Percentiles rank a stretch among this genome's conserved stretches.
These are phyloP conservation scores for Ophthalmolycus amberensis DNA, from an alignment of 2,113 vertebrate genomes.

Conservation along the genomic window DNA sequence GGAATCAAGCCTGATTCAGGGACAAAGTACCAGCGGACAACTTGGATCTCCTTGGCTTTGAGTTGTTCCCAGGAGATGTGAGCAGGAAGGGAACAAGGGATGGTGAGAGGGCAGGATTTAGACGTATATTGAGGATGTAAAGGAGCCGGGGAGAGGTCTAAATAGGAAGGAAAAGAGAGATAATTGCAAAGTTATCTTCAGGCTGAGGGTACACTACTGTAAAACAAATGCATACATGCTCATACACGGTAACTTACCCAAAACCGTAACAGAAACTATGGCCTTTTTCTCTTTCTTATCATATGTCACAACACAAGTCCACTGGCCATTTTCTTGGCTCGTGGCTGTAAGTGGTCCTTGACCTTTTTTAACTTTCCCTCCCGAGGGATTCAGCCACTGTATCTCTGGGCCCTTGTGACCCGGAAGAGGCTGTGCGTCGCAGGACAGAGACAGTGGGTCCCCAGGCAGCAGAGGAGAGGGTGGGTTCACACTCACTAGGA, in stretches of 20 bases:
- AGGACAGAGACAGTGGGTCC: constrained; percentile 10
- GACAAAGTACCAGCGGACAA: constrained; percentile 69
- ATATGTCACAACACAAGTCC: constrained; percentile 64
- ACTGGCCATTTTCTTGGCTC: constrained; percentile 58
- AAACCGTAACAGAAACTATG: constrained; percentile 43
- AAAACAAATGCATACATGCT: neutral
- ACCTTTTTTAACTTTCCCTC: fast-evolving
- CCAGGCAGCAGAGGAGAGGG: constrained; percentile 18
- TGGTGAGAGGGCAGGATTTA: neutral
- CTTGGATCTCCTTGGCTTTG: constrained; percentile 3
- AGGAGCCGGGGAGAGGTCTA: constrained; percentile 65
- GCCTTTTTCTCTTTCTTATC: fast-evolving
- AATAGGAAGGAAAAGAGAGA: constrained; percentile 17
- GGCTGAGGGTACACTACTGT: neutral
- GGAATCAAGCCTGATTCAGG: neutral
- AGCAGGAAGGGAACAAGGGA: constrained; percentile 70
- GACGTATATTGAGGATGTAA: constrained; percentile 57
- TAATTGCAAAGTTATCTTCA: neutral
- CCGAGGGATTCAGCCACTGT: constrained; percentile 57
- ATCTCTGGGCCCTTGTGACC: fast-evolving
- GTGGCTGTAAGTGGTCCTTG: fast-evolving
- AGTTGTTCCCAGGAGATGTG: constrained; percentile 45
- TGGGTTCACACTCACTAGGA: constrained; percentile 40
- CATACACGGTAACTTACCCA: constrained; percentile 66
- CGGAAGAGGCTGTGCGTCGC: neutral